A percentile compares a stretch with the other conserved stretches of the same genome.
phyloP scores from a whole-genome alignment of 2,797 vertebrate species.

The Poecilia gillii region DNA sequence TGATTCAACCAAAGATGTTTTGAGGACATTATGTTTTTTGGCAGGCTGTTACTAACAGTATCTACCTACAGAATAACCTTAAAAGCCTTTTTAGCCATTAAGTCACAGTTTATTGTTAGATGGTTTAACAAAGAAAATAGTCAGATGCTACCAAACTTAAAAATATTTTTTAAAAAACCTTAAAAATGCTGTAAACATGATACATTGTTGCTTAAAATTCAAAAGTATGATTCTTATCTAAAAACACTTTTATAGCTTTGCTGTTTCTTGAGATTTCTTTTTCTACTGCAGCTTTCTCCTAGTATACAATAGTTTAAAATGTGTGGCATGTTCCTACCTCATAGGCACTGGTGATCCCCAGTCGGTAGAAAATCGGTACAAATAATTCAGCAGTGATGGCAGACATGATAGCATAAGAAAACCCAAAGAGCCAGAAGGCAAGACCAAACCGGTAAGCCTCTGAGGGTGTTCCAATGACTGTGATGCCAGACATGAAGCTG shows the following conservation, averaged over 20 bases:
- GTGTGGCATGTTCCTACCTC: conserved; percentile 74
- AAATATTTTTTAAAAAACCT: not conserved
- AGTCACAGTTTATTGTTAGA: not conserved
- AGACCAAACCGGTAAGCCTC: conserved; percentile 81
- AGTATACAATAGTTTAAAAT: not conserved
- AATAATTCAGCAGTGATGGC: conserved; percentile 83
- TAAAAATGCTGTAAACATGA: no score
- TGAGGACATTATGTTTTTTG: no score
- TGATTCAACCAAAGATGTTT: not conserved
- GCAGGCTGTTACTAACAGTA: not conserved
- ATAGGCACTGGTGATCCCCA: conserved; percentile 84
- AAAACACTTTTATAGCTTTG: not conserved
- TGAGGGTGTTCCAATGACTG: conserved; percentile 84
- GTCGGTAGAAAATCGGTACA: conserved; percentile 84
- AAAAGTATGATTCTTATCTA: not conserved
- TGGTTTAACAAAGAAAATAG: not conserved
- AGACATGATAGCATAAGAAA: conserved; percentile 82
- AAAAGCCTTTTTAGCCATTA: not conserved
- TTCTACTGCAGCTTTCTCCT: not conserved
- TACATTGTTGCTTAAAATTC: no score
- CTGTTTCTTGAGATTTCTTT: conserved; percentile 2
- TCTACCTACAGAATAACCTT: not conserved
- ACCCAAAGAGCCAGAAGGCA: conserved; percentile 80
- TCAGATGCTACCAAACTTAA: not conserved
- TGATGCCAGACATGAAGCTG: conserved; percentile 88